These are phyloP conservation scores for Stichopus horrens DNA, from an alignment of 53 echinoderm and acorn worm species.

Conservation along the genomic window DNA sequence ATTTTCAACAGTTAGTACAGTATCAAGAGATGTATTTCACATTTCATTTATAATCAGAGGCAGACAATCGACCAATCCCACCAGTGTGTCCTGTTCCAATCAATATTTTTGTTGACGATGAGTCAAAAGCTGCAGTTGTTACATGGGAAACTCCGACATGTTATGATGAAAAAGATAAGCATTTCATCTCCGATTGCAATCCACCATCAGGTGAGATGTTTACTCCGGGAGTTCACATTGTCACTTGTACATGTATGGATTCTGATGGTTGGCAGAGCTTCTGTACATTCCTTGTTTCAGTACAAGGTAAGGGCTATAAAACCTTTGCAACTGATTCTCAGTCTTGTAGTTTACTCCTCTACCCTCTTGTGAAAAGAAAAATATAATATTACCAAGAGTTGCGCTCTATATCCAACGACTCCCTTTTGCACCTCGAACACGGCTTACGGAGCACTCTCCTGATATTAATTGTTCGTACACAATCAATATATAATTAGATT, in stretches of 20 bases:
- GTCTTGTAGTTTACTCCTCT: too few species aligned
- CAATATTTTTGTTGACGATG: not conserved
- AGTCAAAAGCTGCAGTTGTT: not conserved
- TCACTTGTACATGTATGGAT: not conserved
- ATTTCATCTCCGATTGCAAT: not conserved
- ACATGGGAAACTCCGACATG: not conserved
- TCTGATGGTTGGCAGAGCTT: not conserved
- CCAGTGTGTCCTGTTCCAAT: not conserved
- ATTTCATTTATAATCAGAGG: not conserved
- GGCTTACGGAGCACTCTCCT: too few species aligned
- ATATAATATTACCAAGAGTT: too few species aligned
- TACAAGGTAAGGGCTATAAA: not conserved
- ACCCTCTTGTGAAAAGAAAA: too few species aligned
- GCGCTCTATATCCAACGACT: too few species aligned
- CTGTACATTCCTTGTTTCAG: not conserved
- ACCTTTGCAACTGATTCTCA: not conserved
- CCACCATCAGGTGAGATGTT: not conserved
- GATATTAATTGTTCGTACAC: too few species aligned
- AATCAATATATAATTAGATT: too few species aligned
- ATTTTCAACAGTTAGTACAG: not conserved
- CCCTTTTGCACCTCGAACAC: too few species aligned
- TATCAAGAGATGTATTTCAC: not conserved
- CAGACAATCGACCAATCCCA: not conserved
- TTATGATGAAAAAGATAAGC: not conserved
- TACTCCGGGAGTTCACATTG: not conserved